Evolutionary conservation across 1,140 invertebrate species (phyloP), one percentile per base, ranked within the genome.

Genomic region (Luehdorfia chinensis): DNA sequence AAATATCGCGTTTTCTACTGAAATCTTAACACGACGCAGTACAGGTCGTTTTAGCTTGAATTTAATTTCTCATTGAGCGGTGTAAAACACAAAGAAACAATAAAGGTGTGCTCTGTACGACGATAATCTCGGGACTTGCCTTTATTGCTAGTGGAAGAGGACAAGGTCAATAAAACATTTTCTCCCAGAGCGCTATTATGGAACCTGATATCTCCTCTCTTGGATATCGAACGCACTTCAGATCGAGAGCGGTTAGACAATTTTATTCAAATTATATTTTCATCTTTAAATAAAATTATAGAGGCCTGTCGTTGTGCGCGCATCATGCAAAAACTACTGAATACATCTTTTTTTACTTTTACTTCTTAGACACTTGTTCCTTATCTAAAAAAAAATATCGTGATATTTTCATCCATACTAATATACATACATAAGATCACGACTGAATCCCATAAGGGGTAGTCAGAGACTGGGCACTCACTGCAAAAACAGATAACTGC

Each of bases 151-250:
- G 50, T 44, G 27, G 55, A 57, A 51, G 55, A 62, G 45, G 46
- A 59, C 55, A 54, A 52, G 41, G 37, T 48, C 53, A 59, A 63
- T 63, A 66, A 66, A 66, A 66, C 55, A 66, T 66, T 66, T 62
- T 56, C 63, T 55, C 56, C 54, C 39, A 48, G 18, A 48, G 44
- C 50, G 43, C 50, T 50, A 66, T 63, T 59, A 66, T 55, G 55
- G 50, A 63, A 63, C 55, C 37, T 49, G 64, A 67, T 63, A 57
- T 58, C 48, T 49, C 33, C 33, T 19, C 33, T 36, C 53, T 57
- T 47, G 31, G 62, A 55, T 53, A 52, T 50, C 21, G 45, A 52
- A 53, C 43, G 53, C 48, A 41, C 54, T 50, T 39, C 50, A 47
- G 44, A 25, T 37, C 43, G 46, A 7, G 46, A 57, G 16, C 44